Evolutionary conservation across 2,888 invertebrate genomes (phyloP), one percentile per base, ranked within the genome.

Genomic region (Calameuta filiformis): DNA sequence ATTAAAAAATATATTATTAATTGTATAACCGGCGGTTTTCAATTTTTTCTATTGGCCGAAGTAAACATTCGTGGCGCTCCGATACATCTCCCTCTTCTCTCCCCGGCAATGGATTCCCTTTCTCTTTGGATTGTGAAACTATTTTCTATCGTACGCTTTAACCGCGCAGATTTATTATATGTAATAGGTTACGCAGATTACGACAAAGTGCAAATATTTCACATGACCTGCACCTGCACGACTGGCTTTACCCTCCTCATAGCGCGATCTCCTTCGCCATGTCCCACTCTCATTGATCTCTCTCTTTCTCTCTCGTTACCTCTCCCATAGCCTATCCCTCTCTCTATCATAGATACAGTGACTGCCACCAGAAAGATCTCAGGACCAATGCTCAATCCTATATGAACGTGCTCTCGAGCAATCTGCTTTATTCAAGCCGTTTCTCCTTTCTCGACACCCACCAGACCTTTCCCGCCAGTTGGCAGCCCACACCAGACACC

Each of bases 171-270:
- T 88, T 88, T 88, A 87, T 89, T 88, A 89, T 89, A 89, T 88
- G 87, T 88, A 88, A 87, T 85, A 86, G 87, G 86, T 89, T 89
- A 89, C 89, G 88, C 88, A 89, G 89, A 89, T 89, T 88, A 89
- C 88, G 86, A 89, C 89, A 89, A 89, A 89, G 89, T 89, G 89
- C 89, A 89, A 89, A 89, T 89, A 89, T 89, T 89, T 89, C 89
- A 89, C 89, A 89, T 89, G 89, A 89, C 89, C 89, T 88, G 87
- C 88, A 89, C 88, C 89, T 87, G 89, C 84, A 81, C 30, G 37
- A 56, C 82, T 83, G 40, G 40, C 40, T 40, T 15, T 40, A 40
- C 40, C 40, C 40, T 40, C 40, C 40, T 40, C 40, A 40, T 40
- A 6, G 15, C 6, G 40, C 40, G 40, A 40, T 15, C 80, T 83